Base-by-base conservation (phyloP, 2,888 invertebrate species). In the Schrankia costaestrigalis region DNA sequence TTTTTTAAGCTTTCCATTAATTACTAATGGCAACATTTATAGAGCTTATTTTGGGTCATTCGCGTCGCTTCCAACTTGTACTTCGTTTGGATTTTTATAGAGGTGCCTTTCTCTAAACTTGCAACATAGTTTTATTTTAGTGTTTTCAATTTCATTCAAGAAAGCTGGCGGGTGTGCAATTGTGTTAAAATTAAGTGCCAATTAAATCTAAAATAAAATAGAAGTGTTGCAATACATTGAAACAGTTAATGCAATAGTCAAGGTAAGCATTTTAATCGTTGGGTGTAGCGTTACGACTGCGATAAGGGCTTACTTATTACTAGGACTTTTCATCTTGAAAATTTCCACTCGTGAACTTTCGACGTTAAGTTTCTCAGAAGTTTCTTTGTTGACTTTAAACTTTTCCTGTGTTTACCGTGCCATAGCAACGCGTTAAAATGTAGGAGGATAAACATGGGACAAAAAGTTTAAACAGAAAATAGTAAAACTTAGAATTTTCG, bases 31-130 rank as follows among this genome's bases (percentile, higher is more conserved):
- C 84, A 87, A 86, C 85, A 82, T 71, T 73, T 48, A 46, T 60
- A 58, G 76, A 89, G 88, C 88, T 89, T 88, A 87, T 89, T 87
- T 88, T 88, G 88, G 86, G 86, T 89, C 87, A 87, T 71, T 87
- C 80, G 80, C 81, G 80, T 81, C 79, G 72, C 77, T 79, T 84
- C 82, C 77, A 83, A 81, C 82, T 83, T 82, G 80, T 82, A 79
- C 78, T 84, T 82, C 80, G 74, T 71, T 79, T 76, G 70, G 71
- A 71, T 76, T 81, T 80, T 80, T 78, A 71, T 85, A 78, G 81
- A 84, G 82, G 84, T 86, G 87, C 87, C 87, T 87, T 86, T 86
- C 85, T 81, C 83, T 85, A 84, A 84, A 85, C 86, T 86, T 86
- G 84, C 85, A 83, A 84, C 84, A 82, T 80, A 81, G 74, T 80